Evolutionary conservation across 1,140 invertebrate genomes (phyloP), one percentile per base, ranked within the genome.

Genomic region (Asbolus verrucosus): DNA sequence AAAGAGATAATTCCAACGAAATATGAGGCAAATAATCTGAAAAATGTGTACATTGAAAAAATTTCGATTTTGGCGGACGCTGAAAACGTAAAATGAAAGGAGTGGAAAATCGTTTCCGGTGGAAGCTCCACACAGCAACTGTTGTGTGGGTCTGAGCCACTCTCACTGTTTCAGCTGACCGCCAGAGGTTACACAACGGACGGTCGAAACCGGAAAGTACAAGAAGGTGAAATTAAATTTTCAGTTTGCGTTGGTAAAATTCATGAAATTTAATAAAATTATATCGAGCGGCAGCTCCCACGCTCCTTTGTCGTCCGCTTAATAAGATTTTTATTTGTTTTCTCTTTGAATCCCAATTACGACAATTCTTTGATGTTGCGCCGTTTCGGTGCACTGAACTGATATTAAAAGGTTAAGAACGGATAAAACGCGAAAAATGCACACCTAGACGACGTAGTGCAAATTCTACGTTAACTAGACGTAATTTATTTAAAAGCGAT

Each of bases 241-340:
- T 27, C 46, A 54, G 18, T 16, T 54, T n/a, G n/a, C n/a, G 15
- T 16, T 9, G 19, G 6, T 27, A 14, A 54, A 54, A 54, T 54
- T 54, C 21, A 54, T 27, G 46, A 54, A 54, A 54, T 54, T 54
- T 54, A 54, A 54, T 54, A 54, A 54, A 54, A 54, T 54, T 54
- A 54, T 21, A 21, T 1, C 46, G 8, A 27, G 46, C 19, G 46
- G 46, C 46, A 54, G 27, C 19, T 54, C 46, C 46, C 27, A 1
- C 46, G 27, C 27, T 54, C 41, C 18, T 54, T 54, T 54, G 46
- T 27, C 46, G 46, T 16, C 14, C 19, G 9, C 21, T 54, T 54
- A 54, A 54, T 54, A 54, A 27, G 46, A 54, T 54, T 54, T 54
- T 54, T 54, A 54, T 54, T 54, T 54, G 46, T 54, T 54, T 54